Evolutionary conservation across 2,888 invertebrate species (phyloP).

Genomic region (Beris morrisii): DNA sequence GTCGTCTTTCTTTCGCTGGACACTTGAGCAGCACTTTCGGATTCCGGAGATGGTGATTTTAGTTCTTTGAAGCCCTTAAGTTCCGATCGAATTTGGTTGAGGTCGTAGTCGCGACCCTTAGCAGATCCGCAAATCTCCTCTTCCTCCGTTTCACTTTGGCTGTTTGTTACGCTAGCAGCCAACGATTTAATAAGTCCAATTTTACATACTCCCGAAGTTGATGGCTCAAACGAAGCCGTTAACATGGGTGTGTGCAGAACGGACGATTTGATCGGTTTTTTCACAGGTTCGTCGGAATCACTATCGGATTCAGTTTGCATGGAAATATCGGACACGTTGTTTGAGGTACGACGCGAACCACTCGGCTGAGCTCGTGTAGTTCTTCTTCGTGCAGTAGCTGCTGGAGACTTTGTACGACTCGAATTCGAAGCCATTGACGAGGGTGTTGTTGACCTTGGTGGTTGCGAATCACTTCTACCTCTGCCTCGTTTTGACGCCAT

Average conservation of each 20-base stretch:
- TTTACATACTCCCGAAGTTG: constrained; percentile 44
- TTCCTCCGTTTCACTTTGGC: constrained; percentile 58
- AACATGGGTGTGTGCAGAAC: constrained; percentile 10
- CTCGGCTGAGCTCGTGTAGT: constrained; percentile 53
- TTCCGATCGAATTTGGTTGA: constrained; percentile 82
- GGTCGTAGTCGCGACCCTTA: constrained; percentile 76
- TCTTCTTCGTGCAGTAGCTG: constrained; percentile 58
- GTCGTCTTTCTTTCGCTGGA: constrained; percentile 40
- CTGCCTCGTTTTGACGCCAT: constrained; percentile 58
- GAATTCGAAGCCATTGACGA: constrained; percentile 66
- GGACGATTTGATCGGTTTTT: constrained; percentile 45
- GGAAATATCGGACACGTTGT: constrained; percentile 62
- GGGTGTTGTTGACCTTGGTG: constrained; percentile 66
- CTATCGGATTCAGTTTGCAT: constrained; percentile 63
- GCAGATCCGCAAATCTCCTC: constrained; percentile 52
- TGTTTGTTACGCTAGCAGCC: constrained; percentile 48
- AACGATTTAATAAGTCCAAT: constrained; percentile 42
- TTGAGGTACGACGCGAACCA: constrained; percentile 59
- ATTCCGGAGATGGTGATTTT: constrained; percentile 58
- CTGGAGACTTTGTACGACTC: constrained; percentile 67
- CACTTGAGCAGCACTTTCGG: constrained; percentile 48
- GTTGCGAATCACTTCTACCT: constrained; percentile 57
- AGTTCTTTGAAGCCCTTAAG: constrained; percentile 75
- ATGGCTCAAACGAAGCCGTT: constrained; percentile 39
- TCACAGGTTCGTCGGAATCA: constrained; percentile 59